Conservation (phyloP, 2,888 invertebrate genomes). For the Odontothrips loti region DNA sequence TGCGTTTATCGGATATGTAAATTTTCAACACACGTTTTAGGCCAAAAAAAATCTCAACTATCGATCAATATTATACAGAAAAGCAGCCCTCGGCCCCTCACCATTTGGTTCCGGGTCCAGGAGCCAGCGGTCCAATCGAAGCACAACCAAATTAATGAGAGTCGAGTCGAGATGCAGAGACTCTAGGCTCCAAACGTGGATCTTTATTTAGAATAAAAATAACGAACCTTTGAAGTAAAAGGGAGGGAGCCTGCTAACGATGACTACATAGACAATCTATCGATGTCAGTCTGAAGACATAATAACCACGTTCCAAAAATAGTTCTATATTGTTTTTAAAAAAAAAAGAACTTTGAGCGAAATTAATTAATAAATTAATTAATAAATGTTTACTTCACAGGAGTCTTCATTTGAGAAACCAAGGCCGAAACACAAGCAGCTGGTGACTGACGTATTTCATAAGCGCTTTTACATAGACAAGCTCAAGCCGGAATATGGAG, state of each 20-base stretch:
- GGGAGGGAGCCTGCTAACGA: constrained; percentile 15
- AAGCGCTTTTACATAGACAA: no score
- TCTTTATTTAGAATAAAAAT: no score
- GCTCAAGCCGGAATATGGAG: no score
- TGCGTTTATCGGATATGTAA: background rate
- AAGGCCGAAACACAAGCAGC: no score
- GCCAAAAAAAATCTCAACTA: constrained; percentile 2
- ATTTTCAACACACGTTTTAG: background rate
- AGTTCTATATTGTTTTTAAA: background rate
- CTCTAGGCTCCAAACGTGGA: no score
- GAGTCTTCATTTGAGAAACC: no score
- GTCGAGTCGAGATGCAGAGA: no score
- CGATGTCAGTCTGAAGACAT: constrained; percentile 23
- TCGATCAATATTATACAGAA: background rate
- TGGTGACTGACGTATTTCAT: no score
- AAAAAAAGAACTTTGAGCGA: background rate
- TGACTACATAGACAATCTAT: constrained; percentile 14
- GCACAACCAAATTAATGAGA: no score
- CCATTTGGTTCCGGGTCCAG: no score
- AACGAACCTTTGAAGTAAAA: background rate
- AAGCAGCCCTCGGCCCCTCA: background rate
- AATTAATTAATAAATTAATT: no score
- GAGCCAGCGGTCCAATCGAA: no score
- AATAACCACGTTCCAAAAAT: constrained; percentile 23
- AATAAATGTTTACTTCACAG: background rate